A percentile compares a stretch with the other conserved stretches of the same genome.
Conservation (phyloP, 2,113 vertebrate species). For the Periophthalmus modestus region DNA sequence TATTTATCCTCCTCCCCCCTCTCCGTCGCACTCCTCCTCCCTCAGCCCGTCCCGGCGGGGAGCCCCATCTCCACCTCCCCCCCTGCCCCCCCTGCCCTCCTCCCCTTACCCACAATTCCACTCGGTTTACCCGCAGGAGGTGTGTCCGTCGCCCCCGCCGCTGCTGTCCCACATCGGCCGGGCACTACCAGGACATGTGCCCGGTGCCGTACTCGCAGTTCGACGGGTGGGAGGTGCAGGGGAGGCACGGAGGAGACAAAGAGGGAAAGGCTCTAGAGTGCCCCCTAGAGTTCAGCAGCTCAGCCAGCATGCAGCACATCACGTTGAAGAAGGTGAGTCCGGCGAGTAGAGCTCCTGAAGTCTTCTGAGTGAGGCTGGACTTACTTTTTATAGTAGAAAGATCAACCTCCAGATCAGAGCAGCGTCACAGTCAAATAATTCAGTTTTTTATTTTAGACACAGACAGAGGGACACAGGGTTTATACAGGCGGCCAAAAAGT, state of each 20-base stretch:
- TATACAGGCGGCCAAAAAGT: too few relatives aligned
- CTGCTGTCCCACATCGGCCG: constrained; percentile 47
- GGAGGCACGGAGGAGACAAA: constrained; percentile 47
- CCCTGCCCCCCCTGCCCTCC: constrained; percentile 71
- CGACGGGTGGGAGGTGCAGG: constrained; percentile 73
- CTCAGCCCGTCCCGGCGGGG: constrained; percentile 75
- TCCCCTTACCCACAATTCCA: constrained; percentile 69
- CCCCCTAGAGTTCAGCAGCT: constrained; percentile 69
- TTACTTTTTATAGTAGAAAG: too few relatives aligned
- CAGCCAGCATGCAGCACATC: constrained; percentile 78
- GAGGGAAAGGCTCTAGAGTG: constrained; percentile 72
- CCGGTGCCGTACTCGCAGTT: constrained; percentile 68
- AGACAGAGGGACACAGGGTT: too few relatives aligned
- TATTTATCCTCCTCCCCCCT: constrained; percentile 82
- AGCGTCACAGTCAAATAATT: too few relatives aligned
- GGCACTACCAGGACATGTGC: constrained; percentile 72
- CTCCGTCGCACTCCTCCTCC: constrained; percentile 80
- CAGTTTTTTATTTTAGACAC: too few relatives aligned
- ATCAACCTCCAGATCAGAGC: too few relatives aligned
- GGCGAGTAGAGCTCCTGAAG: too few relatives aligned
- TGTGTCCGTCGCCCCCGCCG: constrained; percentile 73
- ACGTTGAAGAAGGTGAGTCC: constrained; percentile 83
- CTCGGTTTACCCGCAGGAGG: constrained; percentile 70
- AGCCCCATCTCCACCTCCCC: constrained; percentile 77
- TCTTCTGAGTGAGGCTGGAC: too few relatives aligned